These are phyloP conservation scores for Eupithecia centaureata DNA, from an alignment of 2,888 invertebrate genomes.

Conservation along the genomic window DNA sequence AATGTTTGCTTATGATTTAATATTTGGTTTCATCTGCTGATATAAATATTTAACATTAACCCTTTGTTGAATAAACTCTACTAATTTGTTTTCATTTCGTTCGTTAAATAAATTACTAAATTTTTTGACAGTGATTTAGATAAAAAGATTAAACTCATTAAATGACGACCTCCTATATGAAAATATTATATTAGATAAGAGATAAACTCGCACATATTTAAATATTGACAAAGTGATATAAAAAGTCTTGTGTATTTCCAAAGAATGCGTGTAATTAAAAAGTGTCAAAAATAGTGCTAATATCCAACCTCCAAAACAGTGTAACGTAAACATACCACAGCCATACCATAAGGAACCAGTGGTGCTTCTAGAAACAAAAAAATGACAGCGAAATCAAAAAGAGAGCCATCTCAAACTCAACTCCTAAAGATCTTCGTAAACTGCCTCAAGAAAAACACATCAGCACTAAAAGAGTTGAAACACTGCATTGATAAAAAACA, in stretches of 20 bases:
- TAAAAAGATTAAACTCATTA: too few relatives aligned
- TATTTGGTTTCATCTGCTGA: too few relatives aligned
- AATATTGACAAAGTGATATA: neutral
- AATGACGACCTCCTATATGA: too few relatives aligned
- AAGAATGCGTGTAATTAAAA: neutral
- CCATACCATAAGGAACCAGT: slow-evolving; percentile 13
- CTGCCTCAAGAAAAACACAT: slow-evolving; percentile 71
- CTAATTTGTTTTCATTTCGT: too few relatives aligned
- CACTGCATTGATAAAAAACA: slow-evolving; percentile 60
- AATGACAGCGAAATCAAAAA: slow-evolving; percentile 60
- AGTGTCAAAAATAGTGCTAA: neutral
- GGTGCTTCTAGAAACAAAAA: slow-evolving; percentile 31
- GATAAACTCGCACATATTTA: neutral
- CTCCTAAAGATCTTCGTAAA: slow-evolving; percentile 63
- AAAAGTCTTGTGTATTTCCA: neutral
- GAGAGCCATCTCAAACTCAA: slow-evolving; percentile 55
- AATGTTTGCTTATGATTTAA: too few relatives aligned
- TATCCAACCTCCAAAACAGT: too few relatives aligned
- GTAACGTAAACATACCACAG: neutral
- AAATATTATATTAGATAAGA: neutral
- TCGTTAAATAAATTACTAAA: too few relatives aligned
- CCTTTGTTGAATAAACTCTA: too few relatives aligned
- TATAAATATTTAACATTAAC: too few relatives aligned
- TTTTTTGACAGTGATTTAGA: too few relatives aligned
- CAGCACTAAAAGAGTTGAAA: slow-evolving; percentile 69